Evolutionary conservation across 2,888 invertebrate species (phyloP).

Genomic region (Prenolepis imparis): DNA sequence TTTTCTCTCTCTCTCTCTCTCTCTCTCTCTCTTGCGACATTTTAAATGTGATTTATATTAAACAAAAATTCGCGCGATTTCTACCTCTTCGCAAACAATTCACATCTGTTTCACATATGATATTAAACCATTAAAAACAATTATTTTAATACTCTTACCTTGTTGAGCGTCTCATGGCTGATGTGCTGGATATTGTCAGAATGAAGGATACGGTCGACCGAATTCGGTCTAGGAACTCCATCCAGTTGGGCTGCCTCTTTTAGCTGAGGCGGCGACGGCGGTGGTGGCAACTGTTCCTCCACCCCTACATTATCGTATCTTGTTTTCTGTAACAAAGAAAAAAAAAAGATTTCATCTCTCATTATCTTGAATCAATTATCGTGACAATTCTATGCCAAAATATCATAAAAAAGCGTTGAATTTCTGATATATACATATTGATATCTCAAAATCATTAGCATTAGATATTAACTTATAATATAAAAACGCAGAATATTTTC

Average conservation of each 20-base stretch:
- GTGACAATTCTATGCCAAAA: background rate
- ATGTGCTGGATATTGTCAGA: conserved; percentile 80
- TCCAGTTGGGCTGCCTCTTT: conserved; percentile 84
- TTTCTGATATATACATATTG: background rate
- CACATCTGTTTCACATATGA: background rate
- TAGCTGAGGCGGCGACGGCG: conserved; percentile 87
- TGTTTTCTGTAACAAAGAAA: conserved; percentile 86
- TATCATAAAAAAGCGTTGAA: background rate
- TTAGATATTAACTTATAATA: background rate
- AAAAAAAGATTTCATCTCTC: background rate
- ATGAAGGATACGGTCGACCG: conserved; percentile 85
- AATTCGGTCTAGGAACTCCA: conserved; percentile 85
- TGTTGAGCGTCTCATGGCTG: conserved; percentile 80
- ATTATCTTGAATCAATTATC: background rate
- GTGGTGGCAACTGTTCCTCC: conserved; percentile 87
- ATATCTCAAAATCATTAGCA: background rate
- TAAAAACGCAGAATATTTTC: background rate
- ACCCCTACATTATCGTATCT: conserved; percentile 86
- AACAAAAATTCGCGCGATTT: background rate
- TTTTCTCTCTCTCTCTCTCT: background rate
- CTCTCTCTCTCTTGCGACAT: background rate
- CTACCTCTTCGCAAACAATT: background rate
- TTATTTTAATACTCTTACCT: conserved; percentile 76
- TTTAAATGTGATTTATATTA: background rate
- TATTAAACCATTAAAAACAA: too few species aligned